phyloP scores from a whole-genome alignment of 1,140 invertebrate species.

The Drepana arcuata region DNA sequence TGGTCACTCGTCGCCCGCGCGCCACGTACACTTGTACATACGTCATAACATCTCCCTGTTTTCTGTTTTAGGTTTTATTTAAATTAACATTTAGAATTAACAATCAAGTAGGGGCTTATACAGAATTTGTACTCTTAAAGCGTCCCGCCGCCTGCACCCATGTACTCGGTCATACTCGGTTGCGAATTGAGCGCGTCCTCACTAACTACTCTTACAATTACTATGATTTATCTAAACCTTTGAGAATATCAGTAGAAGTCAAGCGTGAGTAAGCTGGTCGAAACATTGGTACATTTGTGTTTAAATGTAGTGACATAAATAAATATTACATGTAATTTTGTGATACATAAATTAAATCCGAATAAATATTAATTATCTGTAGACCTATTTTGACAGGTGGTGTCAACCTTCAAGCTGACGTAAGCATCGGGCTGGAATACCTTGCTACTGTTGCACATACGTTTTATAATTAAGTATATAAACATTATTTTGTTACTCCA shows the following conservation, averaged over 20 bases:
- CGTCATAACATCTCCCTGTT: slow-evolving; percentile 55
- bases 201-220: no score
- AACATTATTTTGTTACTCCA: no score
- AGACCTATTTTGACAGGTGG: slow-evolving; percentile 34
- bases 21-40: slow-evolving; percentile 30
- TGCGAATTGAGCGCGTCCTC: no score
- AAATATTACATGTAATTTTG: slow-evolving; percentile 40
- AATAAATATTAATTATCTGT: slow-evolving; percentile 37
- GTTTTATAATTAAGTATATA: no score
- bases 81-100: slow-evolving; percentile 61
- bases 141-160: slow-evolving; percentile 51
- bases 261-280: no score
- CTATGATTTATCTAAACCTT: no score
- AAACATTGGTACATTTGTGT: no score
- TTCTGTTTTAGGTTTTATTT: slow-evolving; percentile 58
- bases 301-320: no score
- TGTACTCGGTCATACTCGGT: no score
- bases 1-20: slow-evolving; percentile 33
- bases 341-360: slow-evolving; percentile 48
- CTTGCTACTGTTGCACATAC: no score
- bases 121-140: slow-evolving; percentile 73
- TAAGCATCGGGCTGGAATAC: slow-evolving; percentile 6
- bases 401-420: slow-evolving; percentile 8
- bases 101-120: slow-evolving; percentile 70
- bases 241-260: no score